Evolutionary conservation across 2,113 vertebrate genomes (phyloP).

Genomic region (Mungos mungo): DNA sequence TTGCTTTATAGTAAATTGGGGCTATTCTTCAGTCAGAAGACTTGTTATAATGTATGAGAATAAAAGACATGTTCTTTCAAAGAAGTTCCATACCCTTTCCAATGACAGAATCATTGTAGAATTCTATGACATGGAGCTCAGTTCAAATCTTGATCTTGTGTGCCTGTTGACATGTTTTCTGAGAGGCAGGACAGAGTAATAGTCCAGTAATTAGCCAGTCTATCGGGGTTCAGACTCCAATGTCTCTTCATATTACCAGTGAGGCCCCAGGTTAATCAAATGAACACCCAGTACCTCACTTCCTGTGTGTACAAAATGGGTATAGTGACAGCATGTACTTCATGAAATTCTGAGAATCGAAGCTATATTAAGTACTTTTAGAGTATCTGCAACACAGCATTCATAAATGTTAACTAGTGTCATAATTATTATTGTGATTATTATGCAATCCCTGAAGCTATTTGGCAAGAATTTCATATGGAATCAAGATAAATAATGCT

Average conservation of each 20-base stretch:
- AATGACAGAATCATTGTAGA: background rate
- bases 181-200: background rate
- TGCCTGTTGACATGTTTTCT: background rate
- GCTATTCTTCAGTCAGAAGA: background rate
- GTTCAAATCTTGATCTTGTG: background rate
- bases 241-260: too few relatives aligned
- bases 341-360: background rate
- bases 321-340: background rate
- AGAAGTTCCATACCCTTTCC: accelerated
- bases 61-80: background rate
- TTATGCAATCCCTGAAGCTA: background rate
- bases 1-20: background rate
- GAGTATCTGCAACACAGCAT: background rate
- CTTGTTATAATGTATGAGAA: background rate
- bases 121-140: accelerated
- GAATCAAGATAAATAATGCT: background rate
- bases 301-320: background rate
- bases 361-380: background rate
- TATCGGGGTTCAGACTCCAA: too few relatives aligned
- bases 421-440: background rate
- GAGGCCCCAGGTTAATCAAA: background rate
- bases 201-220: background rate
- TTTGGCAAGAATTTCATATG: background rate
- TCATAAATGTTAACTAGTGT: background rate
- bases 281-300: too few relatives aligned